Evolutionary conservation across 2,888 invertebrate species (phyloP), one percentile per base, ranked within the genome.

Genomic region (Chrysomela aeneicollis): DNA sequence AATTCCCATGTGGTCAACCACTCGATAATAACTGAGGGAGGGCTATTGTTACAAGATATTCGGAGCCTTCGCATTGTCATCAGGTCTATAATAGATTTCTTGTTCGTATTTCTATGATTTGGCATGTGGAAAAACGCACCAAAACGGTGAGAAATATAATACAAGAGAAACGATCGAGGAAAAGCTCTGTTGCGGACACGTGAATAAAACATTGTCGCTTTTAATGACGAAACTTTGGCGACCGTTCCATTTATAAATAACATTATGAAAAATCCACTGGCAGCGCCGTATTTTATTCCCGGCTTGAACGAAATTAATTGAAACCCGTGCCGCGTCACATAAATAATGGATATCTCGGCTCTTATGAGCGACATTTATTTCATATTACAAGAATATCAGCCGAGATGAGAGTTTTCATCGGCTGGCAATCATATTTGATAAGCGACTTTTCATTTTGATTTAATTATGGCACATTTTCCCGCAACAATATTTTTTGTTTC

Each of bases 311-410:
- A 54, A 59, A 59, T 59, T 63, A 59, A 59, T 63, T 63, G 54
- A 63, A 63, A 63, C 49, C 46, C 59, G 30, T 49, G 46, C 54
- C 53, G 35, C 22, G 46, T 59, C 52, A 63, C 54, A 63, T 59
- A 59, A 63, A 63, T 63, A 63, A 59, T 63, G 53, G 46, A 63
- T 59, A 62, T 62, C 55, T 54, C 50, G 49, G 57, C 50, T 54
- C 30, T 49, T 54, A 55, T 55, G 61, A 22, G 51, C 55, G 62
- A 62, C 62, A 57, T 62, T 62, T 57, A 61, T 61, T 35, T 54
- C 55, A 21, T 58, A 52, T 58, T 53, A 59, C 59, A 63, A 53
- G 49, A 59, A 59, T 59, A 53, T 63, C 59, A 54, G 47, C 35
- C 30, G 49, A 55, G 42, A 42, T 55, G 55, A 42, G 15, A 42